phyloP scores from a whole-genome alignment of 2,113 vertebrate genomes.

The Myotis davidii region DNA sequence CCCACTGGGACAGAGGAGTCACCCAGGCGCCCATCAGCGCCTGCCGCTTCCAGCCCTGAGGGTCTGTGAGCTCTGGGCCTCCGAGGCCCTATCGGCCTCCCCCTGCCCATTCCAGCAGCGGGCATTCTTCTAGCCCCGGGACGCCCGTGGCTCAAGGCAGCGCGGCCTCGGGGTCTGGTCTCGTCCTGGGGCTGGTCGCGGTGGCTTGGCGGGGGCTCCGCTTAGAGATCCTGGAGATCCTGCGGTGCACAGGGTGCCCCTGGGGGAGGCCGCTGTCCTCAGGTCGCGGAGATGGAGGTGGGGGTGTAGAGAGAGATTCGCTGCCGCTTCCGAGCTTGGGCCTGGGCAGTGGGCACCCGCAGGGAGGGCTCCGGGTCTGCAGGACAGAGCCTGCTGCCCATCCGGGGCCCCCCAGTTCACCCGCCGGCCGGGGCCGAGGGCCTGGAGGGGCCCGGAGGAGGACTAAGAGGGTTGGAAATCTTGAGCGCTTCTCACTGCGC shows the following conservation, averaged over 20 bases:
- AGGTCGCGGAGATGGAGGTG: neutral
- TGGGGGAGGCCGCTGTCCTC: neutral
- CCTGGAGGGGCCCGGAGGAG: slow-evolving; percentile 13
- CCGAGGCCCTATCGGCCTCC: neutral
- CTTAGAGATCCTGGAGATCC: neutral
- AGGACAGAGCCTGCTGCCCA: neutral
- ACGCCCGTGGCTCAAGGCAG: neutral
- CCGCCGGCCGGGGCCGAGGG: slow-evolving; percentile 13
- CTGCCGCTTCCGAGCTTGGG: neutral
- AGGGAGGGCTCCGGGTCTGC: neutral
- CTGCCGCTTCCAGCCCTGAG: neutral
- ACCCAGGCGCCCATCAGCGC: neutral
- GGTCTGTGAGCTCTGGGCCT: neutral
- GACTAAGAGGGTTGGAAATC: neutral
- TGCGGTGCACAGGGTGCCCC: neutral
- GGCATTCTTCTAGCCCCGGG: neutral
- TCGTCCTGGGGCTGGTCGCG: neutral
- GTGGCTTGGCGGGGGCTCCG: neutral
- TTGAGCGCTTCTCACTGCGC: neutral
- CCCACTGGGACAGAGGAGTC: neutral
- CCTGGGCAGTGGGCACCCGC: neutral
- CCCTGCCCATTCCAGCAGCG: neutral
- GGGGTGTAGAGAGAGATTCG: neutral
- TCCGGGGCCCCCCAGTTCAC: slow-evolving; percentile 55
- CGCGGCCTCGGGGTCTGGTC: neutral